phyloP scores from a whole-genome alignment of 2,888 invertebrate species.

The Idaea straminata region DNA sequence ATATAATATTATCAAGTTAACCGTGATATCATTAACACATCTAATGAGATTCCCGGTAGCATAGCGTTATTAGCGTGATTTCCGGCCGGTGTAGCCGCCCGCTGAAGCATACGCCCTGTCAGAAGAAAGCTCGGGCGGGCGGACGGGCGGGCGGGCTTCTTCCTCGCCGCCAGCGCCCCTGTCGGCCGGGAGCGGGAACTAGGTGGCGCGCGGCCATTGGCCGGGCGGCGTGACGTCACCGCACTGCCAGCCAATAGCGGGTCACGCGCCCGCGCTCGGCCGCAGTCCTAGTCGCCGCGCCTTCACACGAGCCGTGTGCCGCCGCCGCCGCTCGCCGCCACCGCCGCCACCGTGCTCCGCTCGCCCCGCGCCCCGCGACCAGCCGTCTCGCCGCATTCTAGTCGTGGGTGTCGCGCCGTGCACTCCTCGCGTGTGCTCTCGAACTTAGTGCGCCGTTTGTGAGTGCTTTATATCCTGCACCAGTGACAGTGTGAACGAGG shows the following conservation, averaged over 20 bases:
- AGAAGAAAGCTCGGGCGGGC: constrained; percentile 75
- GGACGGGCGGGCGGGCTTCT: constrained; percentile 75
- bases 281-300: constrained; percentile 77
- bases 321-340: constrained; percentile 55
- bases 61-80: constrained; percentile 37
- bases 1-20: neutral
- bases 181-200: constrained; percentile 49
- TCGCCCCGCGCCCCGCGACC: constrained; percentile 69
- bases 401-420: constrained; percentile 78
- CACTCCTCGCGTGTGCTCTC: constrained; percentile 77
- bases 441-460: constrained; percentile 78
- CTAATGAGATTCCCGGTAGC: constrained; percentile 1
- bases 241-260: constrained; percentile 64
- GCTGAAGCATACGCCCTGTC: constrained; percentile 73
- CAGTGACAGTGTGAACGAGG: constrained; percentile 76
- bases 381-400: constrained; percentile 74
- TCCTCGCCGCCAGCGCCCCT: constrained; percentile 62
- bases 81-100: constrained; percentile 55
- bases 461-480: constrained; percentile 75
- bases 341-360: constrained; percentile 46
- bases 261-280: constrained; percentile 63
- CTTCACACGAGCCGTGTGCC: constrained; percentile 74
- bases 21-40: neutral
- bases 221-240: constrained; percentile 65
- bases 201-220: constrained; percentile 54